Percentiles rank a stretch among this genome's conserved stretches.
Conservation (phyloP, 2,797 vertebrate species). For the Trachurus trachurus region DNA sequence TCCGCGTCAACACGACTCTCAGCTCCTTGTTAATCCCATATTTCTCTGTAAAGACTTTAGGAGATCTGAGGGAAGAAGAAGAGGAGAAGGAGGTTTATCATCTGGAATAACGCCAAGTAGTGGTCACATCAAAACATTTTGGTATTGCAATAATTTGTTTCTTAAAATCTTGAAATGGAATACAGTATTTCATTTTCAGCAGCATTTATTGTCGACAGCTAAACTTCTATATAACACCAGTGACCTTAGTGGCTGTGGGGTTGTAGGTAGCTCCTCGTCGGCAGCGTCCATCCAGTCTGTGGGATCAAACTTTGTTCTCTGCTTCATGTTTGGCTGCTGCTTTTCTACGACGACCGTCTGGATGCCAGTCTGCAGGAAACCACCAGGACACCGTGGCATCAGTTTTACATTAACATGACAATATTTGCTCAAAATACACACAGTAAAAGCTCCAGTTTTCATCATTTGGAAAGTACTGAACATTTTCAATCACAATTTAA, state of each 20-base stretch:
- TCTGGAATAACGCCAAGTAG: background rate
- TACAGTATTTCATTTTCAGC: background rate
- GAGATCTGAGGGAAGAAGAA: conserved; percentile 51
- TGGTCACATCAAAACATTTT: background rate
- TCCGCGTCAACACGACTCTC: conserved; percentile 59
- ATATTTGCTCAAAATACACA: background rate
- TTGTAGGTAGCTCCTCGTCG: conserved; percentile 36
- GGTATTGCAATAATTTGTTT: background rate
- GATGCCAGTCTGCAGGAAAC: conserved; percentile 32
- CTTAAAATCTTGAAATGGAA: background rate
- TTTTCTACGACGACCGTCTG: background rate
- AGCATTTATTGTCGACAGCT: background rate
- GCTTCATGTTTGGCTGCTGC: conserved; percentile 17
- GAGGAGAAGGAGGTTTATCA: background rate
- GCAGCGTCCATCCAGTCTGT: conserved; percentile 64
- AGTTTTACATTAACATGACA: background rate
- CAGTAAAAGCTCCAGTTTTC: background rate
- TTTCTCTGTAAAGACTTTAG: conserved; percentile 27
- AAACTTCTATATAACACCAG: background rate
- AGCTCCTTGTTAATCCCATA: conserved; percentile 58
- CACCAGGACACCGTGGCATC: background rate
- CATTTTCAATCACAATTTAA: too few relatives aligned
- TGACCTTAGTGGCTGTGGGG: conserved; percentile 51
- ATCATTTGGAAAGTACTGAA: too few relatives aligned
- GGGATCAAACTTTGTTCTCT: conserved; percentile 60